Conservation (phyloP, 2,113 vertebrate genomes). For the Psephotus haematonotus region DNA sequence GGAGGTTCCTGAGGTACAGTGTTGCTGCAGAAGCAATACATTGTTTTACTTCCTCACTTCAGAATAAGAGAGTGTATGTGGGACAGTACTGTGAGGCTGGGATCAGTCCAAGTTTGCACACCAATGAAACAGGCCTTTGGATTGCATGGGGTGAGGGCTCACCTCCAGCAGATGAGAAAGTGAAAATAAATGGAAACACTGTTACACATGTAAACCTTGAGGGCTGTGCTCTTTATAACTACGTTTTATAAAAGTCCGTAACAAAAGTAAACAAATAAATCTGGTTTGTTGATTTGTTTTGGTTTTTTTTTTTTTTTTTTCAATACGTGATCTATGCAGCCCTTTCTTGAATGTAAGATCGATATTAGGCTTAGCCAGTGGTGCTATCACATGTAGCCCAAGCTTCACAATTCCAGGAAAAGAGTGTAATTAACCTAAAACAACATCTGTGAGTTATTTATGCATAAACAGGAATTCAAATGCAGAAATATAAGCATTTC, state of each 20-base stretch:
- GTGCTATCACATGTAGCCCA: background rate
- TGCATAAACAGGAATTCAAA: background rate
- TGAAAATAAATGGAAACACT: background rate
- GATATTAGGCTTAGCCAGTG: background rate
- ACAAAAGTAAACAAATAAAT: background rate
- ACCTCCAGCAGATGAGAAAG: background rate
- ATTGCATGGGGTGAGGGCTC: fast-evolving
- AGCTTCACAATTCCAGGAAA: background rate
- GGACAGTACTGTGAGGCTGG: background rate
- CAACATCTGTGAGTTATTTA: background rate
- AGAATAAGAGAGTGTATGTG: background rate
- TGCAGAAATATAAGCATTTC: background rate
- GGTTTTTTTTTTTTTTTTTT: background rate
- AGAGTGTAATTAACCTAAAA: background rate
- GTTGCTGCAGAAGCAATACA: background rate
- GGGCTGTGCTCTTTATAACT: background rate
- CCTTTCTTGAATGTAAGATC: background rate
- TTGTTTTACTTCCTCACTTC: background rate
- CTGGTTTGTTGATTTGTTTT: too few relatives aligned
- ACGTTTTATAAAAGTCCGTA: background rate
- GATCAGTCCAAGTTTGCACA: background rate
- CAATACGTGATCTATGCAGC: background rate
- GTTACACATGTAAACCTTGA: background rate
- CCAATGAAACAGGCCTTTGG: background rate
- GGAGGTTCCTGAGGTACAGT: background rate